A percentile compares a stretch with the other conserved stretches of the same genome.
These are phyloP conservation scores for Pica pica DNA, from an alignment of 2,113 vertebrate genomes.

Conservation along the genomic window DNA sequence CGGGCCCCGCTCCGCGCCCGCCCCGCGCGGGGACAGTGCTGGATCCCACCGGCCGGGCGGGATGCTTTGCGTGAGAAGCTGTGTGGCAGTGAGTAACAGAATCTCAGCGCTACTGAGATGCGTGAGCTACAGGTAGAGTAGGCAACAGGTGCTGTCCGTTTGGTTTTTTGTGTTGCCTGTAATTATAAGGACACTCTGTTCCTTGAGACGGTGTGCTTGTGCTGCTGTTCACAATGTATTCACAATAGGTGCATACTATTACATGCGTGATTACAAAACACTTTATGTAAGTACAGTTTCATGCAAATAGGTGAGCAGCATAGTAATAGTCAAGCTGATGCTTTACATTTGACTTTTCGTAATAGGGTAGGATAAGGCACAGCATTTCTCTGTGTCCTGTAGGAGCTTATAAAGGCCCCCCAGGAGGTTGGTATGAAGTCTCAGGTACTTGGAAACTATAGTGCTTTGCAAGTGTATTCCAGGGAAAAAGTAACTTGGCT, in stretches of 20 bases:
- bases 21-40: not conserved
- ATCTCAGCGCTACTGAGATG: not conserved
- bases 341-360: not conserved
- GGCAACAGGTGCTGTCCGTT: not conserved
- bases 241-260: not conserved
- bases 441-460: not conserved
- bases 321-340: not conserved
- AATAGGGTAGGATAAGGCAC: not conserved
- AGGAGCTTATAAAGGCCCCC: not conserved
- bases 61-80: fast-evolving
- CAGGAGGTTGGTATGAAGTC: fast-evolving
- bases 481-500: not conserved
- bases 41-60: not conserved
- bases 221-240: not conserved
- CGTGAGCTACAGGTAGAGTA: not conserved
- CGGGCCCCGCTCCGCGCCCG: not conserved
- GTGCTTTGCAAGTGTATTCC: not conserved
- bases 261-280: conserved; percentile 34
- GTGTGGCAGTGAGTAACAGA: not conserved
- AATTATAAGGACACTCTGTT: not conserved
- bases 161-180: fast-evolving
- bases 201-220: not conserved
- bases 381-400: fast-evolving
- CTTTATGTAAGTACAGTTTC: conserved; percentile 55
- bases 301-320: conserved; percentile 4